Percentiles rank a stretch among this genome's conserved stretches.
These are phyloP conservation scores for Decapterus maruadsi DNA, from an alignment of 2,797 vertebrate species.

Conservation along the genomic window DNA sequence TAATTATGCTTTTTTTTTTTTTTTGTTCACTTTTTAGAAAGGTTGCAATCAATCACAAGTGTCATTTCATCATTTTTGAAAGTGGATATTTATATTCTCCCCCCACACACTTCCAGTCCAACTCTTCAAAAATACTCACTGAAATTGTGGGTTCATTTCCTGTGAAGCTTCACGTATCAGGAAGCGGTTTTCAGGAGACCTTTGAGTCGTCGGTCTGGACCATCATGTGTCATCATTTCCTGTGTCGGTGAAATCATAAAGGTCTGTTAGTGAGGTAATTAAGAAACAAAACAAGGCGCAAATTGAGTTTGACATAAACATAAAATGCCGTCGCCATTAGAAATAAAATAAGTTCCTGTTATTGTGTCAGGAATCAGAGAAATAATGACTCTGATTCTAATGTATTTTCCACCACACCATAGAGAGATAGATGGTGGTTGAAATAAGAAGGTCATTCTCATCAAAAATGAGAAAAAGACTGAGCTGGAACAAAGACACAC, in stretches of 20 bases:
- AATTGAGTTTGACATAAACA: neutral
- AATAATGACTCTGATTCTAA: neutral
- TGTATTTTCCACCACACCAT: neutral
- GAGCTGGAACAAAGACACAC: neutral
- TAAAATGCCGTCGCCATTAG: neutral
- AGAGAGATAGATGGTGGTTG: neutral
- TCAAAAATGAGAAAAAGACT: neutral
- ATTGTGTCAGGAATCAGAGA: neutral
- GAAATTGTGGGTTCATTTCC: too few species aligned
- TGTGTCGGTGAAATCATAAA: neutral
- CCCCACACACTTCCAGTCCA: neutral
- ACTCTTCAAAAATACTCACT: too few species aligned
- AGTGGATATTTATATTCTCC: conserved; percentile 59
- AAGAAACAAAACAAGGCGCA: neutral
- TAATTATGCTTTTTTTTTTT: conserved; percentile 59
- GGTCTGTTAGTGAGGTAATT: conserved; percentile 8
- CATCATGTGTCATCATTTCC: conserved; percentile 6
- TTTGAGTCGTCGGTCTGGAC: conserved; percentile 26
- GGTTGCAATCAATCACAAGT: conserved; percentile 72
- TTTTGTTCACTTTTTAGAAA: conserved; percentile 67
- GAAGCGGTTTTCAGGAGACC: too few species aligned
- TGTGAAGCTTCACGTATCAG: too few species aligned
- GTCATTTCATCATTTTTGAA: conserved; percentile 60
- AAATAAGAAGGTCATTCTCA: neutral
- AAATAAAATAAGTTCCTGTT: neutral